Base-by-base conservation (phyloP, 2,113 vertebrate species). In the Cheirogaleus medius region DNA sequence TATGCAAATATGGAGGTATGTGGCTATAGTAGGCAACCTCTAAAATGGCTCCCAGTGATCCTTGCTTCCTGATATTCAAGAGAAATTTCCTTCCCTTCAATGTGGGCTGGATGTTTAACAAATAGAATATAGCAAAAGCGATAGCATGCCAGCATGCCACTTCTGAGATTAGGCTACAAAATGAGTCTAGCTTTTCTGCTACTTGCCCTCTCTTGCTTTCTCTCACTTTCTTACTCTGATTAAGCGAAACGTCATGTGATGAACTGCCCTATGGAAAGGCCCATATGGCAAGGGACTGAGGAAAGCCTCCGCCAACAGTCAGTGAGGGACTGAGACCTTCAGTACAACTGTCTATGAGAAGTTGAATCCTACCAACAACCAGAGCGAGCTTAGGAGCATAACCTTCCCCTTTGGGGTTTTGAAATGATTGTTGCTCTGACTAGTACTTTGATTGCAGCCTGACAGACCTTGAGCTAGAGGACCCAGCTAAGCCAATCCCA, bases 121-220 rank as follows among this genome's bases (percentile, higher is more conserved):
- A 86, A 73, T 5, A 85, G 58, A 87, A 88, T 71, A 71, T 25
- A 49, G 73, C 34, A 88, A 91, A 97, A 93, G 18, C 44, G 32
- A 85, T 74, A 32, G 14, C 47, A 23, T 93, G 39, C 29, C 32
- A 89, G 14, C 47, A 23, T 93, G 39, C 34, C 32, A 89, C 49
- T 52, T 95, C 73, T 20, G 63, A 87, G 25, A 93, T 60, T 73
- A 84, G 15, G 54, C 81, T 96, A 29, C 47, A 78, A 93, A 90
- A 83, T 93, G n/a, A 87, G 54, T 44, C 5, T 58, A n/a, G 10
- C 39, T 66, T 89, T 87, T n/a, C 34, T 14, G 21, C 93, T 90
- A 34, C n/a, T 87, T 83, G 42, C 29, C 15, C 18, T 93, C 37
- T 73, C 52, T 54, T 63, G 8, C 21, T 80, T 64, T 84, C 13